Evolutionary conservation across 2,797 vertebrate species (phyloP).

Genomic region (Threskiornis aethiopicus): DNA sequence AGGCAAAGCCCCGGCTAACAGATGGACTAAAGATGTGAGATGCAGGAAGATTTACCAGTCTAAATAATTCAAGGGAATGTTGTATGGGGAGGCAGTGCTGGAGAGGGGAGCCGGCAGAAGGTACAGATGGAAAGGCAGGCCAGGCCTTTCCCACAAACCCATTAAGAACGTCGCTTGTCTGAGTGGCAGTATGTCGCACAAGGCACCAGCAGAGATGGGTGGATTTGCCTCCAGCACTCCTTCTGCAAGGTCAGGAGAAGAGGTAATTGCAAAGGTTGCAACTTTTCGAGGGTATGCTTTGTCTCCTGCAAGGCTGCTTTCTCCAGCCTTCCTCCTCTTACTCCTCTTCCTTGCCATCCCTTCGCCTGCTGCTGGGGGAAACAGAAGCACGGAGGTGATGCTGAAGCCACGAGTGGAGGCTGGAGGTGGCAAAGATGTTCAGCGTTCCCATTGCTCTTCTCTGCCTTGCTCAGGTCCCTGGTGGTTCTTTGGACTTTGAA

Average conservation of each 20-base stretch:
- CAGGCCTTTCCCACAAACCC: conserved; percentile 80
- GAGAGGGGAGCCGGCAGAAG: conserved; percentile 77
- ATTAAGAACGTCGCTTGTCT: conserved; percentile 76
- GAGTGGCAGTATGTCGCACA: conserved; percentile 72
- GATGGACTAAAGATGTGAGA: conserved; percentile 97
- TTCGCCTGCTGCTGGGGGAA: background rate
- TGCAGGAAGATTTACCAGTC: conserved; percentile 95
- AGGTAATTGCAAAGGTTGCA: conserved; percentile 53
- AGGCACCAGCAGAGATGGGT: conserved; percentile 72
- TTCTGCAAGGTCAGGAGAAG: conserved; percentile 77
- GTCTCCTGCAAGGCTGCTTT: background rate
- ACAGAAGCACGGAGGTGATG: background rate
- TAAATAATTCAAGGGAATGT: conserved; percentile 94
- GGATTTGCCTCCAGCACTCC: conserved; percentile 70
- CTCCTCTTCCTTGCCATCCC: background rate
- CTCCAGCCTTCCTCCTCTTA: background rate
- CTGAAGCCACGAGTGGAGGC: background rate
- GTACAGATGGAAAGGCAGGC: conserved; percentile 83
- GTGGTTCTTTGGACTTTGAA: background rate
- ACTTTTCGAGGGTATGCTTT: background rate
- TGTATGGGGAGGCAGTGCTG: conserved; percentile 76
- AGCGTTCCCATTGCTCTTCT: background rate
- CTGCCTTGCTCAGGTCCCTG: background rate
- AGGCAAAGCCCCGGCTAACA: conserved; percentile 83
- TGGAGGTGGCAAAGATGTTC: background rate